phyloP scores from a whole-genome alignment of 2,797 vertebrate genomes.

The Malacoctenus gilli region DNA sequence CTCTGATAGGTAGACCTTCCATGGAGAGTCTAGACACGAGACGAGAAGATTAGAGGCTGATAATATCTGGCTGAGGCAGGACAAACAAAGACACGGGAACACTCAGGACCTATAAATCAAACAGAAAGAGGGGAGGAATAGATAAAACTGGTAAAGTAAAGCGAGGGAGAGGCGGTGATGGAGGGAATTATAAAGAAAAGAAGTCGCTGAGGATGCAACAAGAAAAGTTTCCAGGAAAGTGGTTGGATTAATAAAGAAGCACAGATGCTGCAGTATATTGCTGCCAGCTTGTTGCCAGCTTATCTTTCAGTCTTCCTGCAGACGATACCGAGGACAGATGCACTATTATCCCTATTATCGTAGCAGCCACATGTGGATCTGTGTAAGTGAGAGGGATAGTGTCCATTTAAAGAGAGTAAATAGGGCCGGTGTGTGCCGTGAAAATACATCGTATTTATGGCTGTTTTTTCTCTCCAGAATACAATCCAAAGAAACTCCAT shows the following conservation, averaged over 20 bases:
- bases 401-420: slow-evolving; percentile 9
- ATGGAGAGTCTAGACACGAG: slow-evolving; percentile 88
- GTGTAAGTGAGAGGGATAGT: slow-evolving; percentile 25
- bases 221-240: slow-evolving; percentile 21
- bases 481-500: slow-evolving; percentile 25
- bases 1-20: slow-evolving; percentile 91
- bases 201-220: slow-evolving; percentile 9
- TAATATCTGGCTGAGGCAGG: slow-evolving; percentile 45
- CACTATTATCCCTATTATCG: slow-evolving; percentile 41
- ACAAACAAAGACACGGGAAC: slow-evolving; percentile 34
- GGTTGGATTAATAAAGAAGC: slow-evolving; percentile 30
- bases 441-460: slow-evolving; percentile 37
- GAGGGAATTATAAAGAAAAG: slow-evolving; percentile 10
- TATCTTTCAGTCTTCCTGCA: slow-evolving; percentile 41
- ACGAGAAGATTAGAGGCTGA: slow-evolving; percentile 50
- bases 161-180: not conserved
- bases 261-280: slow-evolving; percentile 43
- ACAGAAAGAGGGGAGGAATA: slow-evolving; percentile 22
- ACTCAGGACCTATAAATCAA: slow-evolving; percentile 39
- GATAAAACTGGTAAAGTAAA: slow-evolving; percentile 28
- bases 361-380: slow-evolving; percentile 26
- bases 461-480: slow-evolving; percentile 28
- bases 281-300: slow-evolving; percentile 32
- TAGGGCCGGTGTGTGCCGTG: slow-evolving; percentile 31
- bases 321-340: slow-evolving; percentile 48